A percentile compares a stretch with the other conserved stretches of the same genome.
Conservation (phyloP, 2,888 invertebrate genomes). For the Thymelicus lineola region DNA sequence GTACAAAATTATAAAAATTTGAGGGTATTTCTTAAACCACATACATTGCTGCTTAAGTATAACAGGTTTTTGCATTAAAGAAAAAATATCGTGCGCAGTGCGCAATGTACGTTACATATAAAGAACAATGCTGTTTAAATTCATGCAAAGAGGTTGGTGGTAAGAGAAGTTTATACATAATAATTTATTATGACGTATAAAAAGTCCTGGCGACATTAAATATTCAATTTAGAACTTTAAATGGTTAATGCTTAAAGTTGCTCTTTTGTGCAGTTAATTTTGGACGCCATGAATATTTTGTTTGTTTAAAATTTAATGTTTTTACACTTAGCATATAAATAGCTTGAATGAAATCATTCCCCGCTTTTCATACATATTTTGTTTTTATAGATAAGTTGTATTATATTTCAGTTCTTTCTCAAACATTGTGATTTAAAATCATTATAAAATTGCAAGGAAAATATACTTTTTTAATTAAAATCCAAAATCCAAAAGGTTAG, state of each 20-base stretch:
- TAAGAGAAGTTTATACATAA: slow-evolving; percentile 21
- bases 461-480: too few species aligned
- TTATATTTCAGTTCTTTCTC: too few species aligned
- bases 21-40: background rate
- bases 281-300: slow-evolving; percentile 15
- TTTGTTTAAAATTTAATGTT: slow-evolving; percentile 7
- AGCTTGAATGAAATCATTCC: background rate
- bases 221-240: slow-evolving; percentile 36
- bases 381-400: too few species aligned
- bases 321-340: slow-evolving; percentile 15
- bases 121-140: background rate
- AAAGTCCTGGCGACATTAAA: slow-evolving; percentile 25
- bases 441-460: too few species aligned
- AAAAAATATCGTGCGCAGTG: background rate
- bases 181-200: slow-evolving; percentile 22
- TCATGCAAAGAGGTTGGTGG: background rate
- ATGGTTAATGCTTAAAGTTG: slow-evolving; percentile 19
- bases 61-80: background rate
- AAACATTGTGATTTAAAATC: too few species aligned
- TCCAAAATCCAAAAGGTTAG: too few species aligned
- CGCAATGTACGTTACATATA: slow-evolving; percentile 1
- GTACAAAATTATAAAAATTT: background rate
- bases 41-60: slow-evolving; percentile 10
- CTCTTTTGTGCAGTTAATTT: slow-evolving; percentile 18
- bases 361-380: background rate